Conservation (phyloP, 2,113 vertebrate species). For the Nestor notabilis region DNA sequence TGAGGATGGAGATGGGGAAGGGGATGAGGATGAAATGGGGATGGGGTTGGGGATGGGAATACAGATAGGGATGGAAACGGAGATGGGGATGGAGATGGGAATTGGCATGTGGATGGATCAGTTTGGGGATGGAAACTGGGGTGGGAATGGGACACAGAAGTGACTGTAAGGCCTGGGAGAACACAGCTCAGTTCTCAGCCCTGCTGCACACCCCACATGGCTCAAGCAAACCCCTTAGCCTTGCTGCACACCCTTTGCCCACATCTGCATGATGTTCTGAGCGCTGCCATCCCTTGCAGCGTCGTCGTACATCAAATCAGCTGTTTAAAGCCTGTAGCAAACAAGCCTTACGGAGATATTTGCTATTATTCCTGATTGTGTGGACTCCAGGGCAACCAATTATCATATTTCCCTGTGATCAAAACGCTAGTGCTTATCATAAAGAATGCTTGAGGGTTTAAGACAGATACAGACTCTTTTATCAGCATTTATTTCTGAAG, state of each 20-base stretch:
- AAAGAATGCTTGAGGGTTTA: constrained; percentile 25
- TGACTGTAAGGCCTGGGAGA: background rate
- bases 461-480: constrained; percentile 40
- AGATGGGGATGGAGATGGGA: rapidly evolving
- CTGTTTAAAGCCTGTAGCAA: background rate
- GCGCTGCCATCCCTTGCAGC: background rate
- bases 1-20: background rate
- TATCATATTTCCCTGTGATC: constrained; percentile 44
- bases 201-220: background rate
- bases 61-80: background rate
- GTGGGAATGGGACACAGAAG: rapidly evolving
- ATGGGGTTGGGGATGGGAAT: rapidly evolving
- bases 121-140: background rate
- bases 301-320: background rate
- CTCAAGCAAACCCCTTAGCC: background rate
- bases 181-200: background rate
- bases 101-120: no score
- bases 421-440: constrained; percentile 33
- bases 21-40: background rate
- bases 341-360: constrained; percentile 4
- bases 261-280: background rate
- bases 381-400: background rate
- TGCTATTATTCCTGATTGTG: constrained; percentile 4
- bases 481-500: constrained; percentile 49
- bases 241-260: background rate